Evolutionary conservation across 2,113 vertebrate species (phyloP).

Genomic region (Tetrax tetrax): DNA sequence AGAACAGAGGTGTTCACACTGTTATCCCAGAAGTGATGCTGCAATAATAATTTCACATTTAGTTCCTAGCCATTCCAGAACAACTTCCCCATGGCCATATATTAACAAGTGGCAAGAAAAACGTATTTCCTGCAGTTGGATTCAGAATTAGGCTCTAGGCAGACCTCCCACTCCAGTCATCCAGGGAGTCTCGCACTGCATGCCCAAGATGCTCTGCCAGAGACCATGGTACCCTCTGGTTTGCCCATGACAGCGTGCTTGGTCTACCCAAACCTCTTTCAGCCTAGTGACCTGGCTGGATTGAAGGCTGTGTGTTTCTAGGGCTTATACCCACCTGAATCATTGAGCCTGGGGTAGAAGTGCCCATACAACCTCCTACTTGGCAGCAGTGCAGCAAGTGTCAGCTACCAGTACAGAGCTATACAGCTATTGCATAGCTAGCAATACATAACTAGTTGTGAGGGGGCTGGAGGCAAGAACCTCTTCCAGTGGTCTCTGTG

Average conservation of each 20-base stretch:
- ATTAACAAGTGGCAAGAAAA: neutral
- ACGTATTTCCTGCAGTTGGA: neutral
- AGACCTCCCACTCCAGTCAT: neutral
- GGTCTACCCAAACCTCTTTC: neutral
- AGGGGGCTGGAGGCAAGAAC: neutral
- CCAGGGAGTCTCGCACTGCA: neutral
- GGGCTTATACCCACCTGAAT: neutral
- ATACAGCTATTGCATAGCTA: neutral
- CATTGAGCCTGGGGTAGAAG: neutral
- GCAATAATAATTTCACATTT: neutral
- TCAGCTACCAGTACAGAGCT: neutral
- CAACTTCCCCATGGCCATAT: accelerated
- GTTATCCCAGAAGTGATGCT: neutral
- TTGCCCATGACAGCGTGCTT: accelerated
- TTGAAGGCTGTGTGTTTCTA: neutral
- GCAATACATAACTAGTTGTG: too few species aligned
- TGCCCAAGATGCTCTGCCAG: neutral
- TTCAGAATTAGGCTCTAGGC: neutral
- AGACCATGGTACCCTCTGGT: neutral
- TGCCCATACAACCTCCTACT: neutral
- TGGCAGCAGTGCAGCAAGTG: neutral
- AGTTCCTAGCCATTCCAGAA: neutral
- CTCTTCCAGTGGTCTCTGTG: neutral
- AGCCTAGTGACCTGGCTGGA: neutral
- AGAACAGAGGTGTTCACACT: neutral